Evolutionary conservation across 2,113 vertebrate genomes (phyloP), one percentile per base, ranked within the genome.

Genomic region (Pyrgilauda ruficollis): DNA sequence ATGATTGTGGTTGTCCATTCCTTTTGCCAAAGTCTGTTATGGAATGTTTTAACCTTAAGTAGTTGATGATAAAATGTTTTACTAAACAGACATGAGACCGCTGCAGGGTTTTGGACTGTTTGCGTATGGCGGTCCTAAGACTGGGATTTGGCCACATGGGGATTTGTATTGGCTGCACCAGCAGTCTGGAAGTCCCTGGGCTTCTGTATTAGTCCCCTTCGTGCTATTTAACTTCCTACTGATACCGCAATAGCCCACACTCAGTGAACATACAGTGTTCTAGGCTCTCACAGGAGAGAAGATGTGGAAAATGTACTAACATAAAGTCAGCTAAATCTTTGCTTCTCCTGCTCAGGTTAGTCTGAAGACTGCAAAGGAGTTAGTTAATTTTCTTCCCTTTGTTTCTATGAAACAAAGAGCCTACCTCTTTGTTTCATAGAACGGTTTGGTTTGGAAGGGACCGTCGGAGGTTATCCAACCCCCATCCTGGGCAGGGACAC

Each of bases 401-500:
- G 37, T 37, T 37, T 37, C 37, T 37, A 37, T 37, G 37, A 37
- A 37, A 37, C 37, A 37, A 37, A 37, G 37, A 37, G 37, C 37
- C 37, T 37, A 37, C 37, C 37, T 81, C 0, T 44, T 64, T 49
- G 22, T 81, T 84, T 78, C 13, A 14, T 4, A 15, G 37, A 30
- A 44, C 33, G 23, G 15, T 68, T 69, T 82, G 37, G 35, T 35
- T 61, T 77, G 49, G 58, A 76, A 78, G 23, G 41, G 31, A 24
- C 37, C 37, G 37, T 37, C 37, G 37, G 37, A 37, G 37, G 9
- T 37, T 37, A 21, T 58, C 17, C 18, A 72, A 11, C 4, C 4
- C 15, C 8, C 2, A 1, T 8, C 0, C 0, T 23, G 15, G 20
- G 11, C 35, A 69, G 53, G 39, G 68, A 52, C 33, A 39, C 11